phyloP scores from a whole-genome alignment of 2,113 vertebrate genomes.

The Melanerpes aurifrons region DNA sequence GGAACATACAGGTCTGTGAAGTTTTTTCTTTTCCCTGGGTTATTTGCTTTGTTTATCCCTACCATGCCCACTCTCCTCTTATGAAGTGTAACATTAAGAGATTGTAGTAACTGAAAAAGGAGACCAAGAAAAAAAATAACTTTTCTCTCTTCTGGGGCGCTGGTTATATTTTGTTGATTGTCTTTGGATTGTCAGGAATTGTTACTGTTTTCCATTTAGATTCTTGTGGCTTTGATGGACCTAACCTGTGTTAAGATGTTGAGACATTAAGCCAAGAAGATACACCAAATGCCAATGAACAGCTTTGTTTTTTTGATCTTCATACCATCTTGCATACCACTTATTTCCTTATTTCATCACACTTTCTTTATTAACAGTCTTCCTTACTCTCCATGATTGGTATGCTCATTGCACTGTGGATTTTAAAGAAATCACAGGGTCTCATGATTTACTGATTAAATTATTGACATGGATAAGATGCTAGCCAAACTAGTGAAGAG shows the following conservation, averaged over 20 bases:
- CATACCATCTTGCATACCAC: neutral
- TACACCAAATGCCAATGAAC: neutral
- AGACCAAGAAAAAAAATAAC: neutral
- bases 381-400: neutral
- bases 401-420: fast-evolving
- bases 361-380: neutral
- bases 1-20: neutral
- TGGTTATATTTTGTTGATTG: neutral
- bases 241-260: neutral
- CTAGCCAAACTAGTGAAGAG: neutral
- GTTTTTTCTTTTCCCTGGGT: neutral
- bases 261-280: neutral
- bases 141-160: neutral
- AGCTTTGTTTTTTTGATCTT: neutral
- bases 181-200: neutral
- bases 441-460: neutral
- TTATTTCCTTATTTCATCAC: neutral
- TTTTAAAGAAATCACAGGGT: neutral
- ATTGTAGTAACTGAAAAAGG: neutral
- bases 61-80: neutral
- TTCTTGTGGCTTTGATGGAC: neutral
- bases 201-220: neutral
- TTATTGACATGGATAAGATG: neutral
- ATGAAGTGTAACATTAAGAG: neutral
- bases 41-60: neutral